Evolutionary conservation across 1,140 invertebrate genomes (phyloP).

Genomic region (Acyrthosiphon pisum): DNA sequence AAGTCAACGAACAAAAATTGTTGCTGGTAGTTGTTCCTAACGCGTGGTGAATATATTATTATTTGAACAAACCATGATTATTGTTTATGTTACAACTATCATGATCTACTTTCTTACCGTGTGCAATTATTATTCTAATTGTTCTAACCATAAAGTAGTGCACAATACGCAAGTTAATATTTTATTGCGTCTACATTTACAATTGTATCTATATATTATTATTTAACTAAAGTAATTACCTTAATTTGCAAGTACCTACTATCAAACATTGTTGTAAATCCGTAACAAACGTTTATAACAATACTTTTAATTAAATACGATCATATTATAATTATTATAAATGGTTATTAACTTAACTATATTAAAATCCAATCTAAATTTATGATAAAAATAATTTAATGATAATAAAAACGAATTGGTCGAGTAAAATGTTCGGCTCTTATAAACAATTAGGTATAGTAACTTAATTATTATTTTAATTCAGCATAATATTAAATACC

Average conservation of each 20-base stretch:
- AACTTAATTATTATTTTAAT: not conserved
- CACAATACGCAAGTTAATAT: not conserved
- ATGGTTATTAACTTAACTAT: not conserved
- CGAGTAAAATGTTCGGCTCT: not conserved
- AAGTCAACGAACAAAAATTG: not conserved
- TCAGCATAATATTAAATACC: not conserved
- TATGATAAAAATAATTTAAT: not conserved
- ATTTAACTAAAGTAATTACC: not conserved
- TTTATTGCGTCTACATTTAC: not conserved
- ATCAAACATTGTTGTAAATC: not conserved
- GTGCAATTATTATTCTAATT: not conserved
- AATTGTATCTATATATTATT: not conserved
- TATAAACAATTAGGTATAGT: not conserved
- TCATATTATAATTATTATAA: not conserved
- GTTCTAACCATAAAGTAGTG: not conserved
- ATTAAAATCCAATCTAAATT: not conserved
- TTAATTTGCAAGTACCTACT: not conserved
- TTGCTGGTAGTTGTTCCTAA: not conserved
- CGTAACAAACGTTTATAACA: not conserved
- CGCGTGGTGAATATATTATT: not conserved
- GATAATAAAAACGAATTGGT: not conserved
- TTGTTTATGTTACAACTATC: not conserved
- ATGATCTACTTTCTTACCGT: not conserved
- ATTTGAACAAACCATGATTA: not conserved
- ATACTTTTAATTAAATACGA: not conserved